A percentile compares a stretch with the other conserved stretches of the same genome.
phyloP scores from a whole-genome alignment of 2,113 vertebrate species.

The Notothenia rossii region DNA sequence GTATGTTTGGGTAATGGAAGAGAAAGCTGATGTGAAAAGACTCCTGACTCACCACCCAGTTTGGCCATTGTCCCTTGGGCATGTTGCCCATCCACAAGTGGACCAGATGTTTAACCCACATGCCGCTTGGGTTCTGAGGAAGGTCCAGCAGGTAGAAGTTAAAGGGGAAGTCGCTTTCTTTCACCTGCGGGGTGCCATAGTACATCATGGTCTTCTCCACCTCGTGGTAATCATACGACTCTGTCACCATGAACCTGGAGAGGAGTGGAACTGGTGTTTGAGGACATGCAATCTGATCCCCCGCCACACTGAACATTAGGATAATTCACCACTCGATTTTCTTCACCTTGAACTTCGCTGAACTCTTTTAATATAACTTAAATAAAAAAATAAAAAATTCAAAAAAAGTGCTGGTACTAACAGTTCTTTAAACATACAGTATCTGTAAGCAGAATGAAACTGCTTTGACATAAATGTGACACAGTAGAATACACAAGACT shows the following conservation, averaged over 20 bases:
- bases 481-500: no score
- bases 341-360: not conserved
- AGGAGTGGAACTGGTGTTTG: not conserved
- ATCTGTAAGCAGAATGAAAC: no score
- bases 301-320: not conserved
- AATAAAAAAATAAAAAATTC: no score
- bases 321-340: not conserved
- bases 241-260: constrained; percentile 90
- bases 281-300: not conserved
- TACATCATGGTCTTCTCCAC: constrained; percentile 92
- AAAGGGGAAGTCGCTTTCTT: constrained; percentile 94
- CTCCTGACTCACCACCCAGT: constrained; percentile 91
- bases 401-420: not conserved
- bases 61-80: constrained; percentile 93
- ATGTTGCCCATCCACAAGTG: constrained; percentile 93
- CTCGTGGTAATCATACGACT: constrained; percentile 84
- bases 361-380: not conserved
- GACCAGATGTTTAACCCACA: constrained; percentile 83
- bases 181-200: constrained; percentile 87
- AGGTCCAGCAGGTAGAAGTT: constrained; percentile 91
- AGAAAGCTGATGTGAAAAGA: not conserved
- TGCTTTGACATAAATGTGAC: no score
- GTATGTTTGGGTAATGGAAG: not conserved
- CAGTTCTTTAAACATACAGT: no score
- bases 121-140: constrained; percentile 82